Base-by-base conservation (phyloP, 2,888 invertebrate species). In the Brenthis hecate region DNA sequence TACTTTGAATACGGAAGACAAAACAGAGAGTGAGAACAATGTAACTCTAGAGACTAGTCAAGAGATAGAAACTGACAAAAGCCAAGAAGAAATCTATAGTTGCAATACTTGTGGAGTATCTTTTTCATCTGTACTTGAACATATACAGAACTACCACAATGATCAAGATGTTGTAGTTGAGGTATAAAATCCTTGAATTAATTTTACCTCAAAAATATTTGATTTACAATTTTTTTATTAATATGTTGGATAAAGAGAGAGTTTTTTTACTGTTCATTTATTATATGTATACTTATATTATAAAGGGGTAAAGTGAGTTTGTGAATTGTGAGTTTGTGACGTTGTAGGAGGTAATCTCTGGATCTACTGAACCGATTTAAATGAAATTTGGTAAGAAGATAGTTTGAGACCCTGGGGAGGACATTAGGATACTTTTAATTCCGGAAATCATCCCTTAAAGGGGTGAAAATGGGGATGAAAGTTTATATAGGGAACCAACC, bases 101-200 rank as follows among this genome's bases (percentile, higher is more conserved):
- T 96, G 96, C 77, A 94, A 94, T 71, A 94, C 94, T 68, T 96
- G 96, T 77, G 93, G 94, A 2, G 93, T 95, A 65, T 94, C 94
- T 66, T 95, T 96, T 78, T 89, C 92, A 47, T 95, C 94, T 0
- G 94, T 96, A 5, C 84, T 94, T 70, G 95, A 95, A 1, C 96
- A 96, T 78, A 94, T 96, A 75, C 93, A 94, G 71, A 92, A 93
- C 72, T 95, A 93, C 77, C 96, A 96, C 77, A 94, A 93, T 79
- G 94, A 95, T 62, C 95, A 96, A 78, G 95, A 95, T 83, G 95
- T 96, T 65, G 92, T 95, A 58, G 87, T 96, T 68, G 95, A 95
- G 92, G 95, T 94, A 19, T 47, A 36, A 16, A 53, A 53, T 0
- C 16, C 8, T 51, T 0, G 19, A 2, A 6, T 6, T 8, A 53